Base-by-base conservation (phyloP, 2,113 vertebrate genomes). In the Phylloscopus whistleri region DNA sequence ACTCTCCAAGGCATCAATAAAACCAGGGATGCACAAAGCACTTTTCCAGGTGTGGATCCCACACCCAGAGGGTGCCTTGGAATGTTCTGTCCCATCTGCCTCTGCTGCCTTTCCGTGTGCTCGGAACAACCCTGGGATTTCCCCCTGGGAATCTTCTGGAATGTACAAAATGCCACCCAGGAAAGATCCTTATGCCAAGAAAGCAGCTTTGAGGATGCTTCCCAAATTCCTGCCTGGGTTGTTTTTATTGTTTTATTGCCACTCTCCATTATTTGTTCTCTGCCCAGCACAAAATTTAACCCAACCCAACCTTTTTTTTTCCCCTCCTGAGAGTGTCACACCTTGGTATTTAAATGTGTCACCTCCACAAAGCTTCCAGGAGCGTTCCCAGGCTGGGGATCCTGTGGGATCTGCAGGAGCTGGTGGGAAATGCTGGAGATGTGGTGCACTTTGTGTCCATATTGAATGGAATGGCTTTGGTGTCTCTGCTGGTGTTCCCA, bases 381-480 rank as follows among this genome's bases (percentile, higher is more conserved):
- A 10, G 26, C 0, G 4, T 22, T 20, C 14, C 28, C 26, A 37
- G 35, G 53, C 66, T 5, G 39, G 6, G 67, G 20, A 26, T 66
- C 27, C 39, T 3, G 11, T 13, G 67, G 41, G 30, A 22, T 43
- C 48, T 74, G 82, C 74, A 28, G 66, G 44, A 75, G 44, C 62
- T 8, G 19, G 7, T 15, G 79, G 37, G 44, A 14, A 56, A 3
- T 51, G 30, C 41, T 46, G 63, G 11, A 6, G 30, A 24, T 2
- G 9, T 1, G 56, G 8, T 22, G 75, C 17, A 3, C 23, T 43
- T 9, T 12, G 24, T 12, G 3, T 9, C 24, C 0, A 0, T 1
- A 3, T 24, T 2, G 21, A 76, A 6, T 0, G 6, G 46, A 77
- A 16, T 2, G 16, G 44, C 46, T 35, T 10, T n/a, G 52, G 9